Evolutionary conservation across 2,797 vertebrate species (phyloP).

Genomic region (Tapirus indicus): DNA sequence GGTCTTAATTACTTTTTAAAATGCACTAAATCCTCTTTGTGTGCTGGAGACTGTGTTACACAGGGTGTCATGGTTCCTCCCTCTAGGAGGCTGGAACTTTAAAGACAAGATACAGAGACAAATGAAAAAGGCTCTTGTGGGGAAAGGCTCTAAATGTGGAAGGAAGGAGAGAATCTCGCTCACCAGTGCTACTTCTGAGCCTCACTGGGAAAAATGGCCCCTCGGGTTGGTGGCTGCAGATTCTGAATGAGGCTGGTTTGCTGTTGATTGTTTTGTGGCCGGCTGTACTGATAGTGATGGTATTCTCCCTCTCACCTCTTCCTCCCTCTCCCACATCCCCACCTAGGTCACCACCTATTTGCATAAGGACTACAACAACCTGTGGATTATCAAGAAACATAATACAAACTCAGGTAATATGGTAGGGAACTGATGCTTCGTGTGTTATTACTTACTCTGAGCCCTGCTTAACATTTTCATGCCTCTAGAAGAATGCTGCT

Average conservation of each 20-base stretch:
- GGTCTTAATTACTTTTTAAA: slow-evolving; percentile 39
- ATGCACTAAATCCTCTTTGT: slow-evolving; percentile 14
- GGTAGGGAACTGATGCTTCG: slow-evolving; percentile 38
- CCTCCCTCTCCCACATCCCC: not conserved
- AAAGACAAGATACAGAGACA: slow-evolving; percentile 9
- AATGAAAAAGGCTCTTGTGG: not conserved
- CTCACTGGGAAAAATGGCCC: not conserved
- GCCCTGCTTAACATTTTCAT: not conserved
- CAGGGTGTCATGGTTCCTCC: not conserved
- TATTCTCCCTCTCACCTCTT: not conserved
- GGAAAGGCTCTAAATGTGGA: not conserved
- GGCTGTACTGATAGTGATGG: not conserved
- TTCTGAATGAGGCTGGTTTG: slow-evolving; percentile 28
- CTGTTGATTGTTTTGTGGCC: not conserved
- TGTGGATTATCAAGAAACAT: slow-evolving; percentile 96
- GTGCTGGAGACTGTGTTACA: not conserved
- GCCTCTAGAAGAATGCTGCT: not conserved
- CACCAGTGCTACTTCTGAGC: not conserved
- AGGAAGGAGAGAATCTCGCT: not conserved
- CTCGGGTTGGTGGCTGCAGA: not conserved
- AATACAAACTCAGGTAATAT: slow-evolving; percentile 90
- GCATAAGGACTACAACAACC: slow-evolving; percentile 98
- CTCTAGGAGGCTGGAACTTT: slow-evolving; percentile 12
- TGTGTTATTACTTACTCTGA: not conserved
- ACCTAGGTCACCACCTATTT: slow-evolving; percentile 96